phyloP scores from a whole-genome alignment of 2,797 vertebrate genomes.

The Spea hammondii region DNA sequence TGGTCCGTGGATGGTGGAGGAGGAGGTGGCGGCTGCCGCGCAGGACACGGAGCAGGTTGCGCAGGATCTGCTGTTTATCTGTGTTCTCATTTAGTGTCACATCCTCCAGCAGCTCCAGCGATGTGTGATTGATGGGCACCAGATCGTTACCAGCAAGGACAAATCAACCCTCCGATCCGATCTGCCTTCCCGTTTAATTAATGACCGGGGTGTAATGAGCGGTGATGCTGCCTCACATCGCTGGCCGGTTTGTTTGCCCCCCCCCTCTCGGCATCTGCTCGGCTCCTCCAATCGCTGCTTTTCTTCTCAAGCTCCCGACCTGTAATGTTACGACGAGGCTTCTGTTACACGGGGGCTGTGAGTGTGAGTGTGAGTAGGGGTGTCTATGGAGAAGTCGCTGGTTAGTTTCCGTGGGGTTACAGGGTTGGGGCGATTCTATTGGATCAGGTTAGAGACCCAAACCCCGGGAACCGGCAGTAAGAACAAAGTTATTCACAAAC shows the following conservation, averaged over 20 bases:
- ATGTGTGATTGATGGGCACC: conserved; percentile 34
- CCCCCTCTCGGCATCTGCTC: background rate
- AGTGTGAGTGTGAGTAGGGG: background rate
- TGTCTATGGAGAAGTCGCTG: background rate
- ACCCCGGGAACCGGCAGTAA: too few relatives aligned
- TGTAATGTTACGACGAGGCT: background rate
- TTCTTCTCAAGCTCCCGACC: background rate
- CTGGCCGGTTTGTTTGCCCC: background rate
- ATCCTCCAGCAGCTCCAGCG: conserved; percentile 2
- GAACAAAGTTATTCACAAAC: too few relatives aligned
- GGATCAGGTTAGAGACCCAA: too few relatives aligned
- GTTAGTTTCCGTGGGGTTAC: background rate
- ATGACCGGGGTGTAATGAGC: conserved; percentile 13
- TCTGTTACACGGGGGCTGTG: background rate
- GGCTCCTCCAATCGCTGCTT: background rate
- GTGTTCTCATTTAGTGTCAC: background rate
- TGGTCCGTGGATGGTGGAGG: background rate
- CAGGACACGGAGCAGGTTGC: background rate
- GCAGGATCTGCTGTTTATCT: background rate
- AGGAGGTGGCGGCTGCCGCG: background rate
- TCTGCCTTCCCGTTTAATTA: conserved; percentile 36
- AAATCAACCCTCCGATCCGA: conserved; percentile 24
- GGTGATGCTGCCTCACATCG: background rate
- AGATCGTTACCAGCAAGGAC: conserved; percentile 40
- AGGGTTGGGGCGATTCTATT: too few relatives aligned